Base-by-base conservation (phyloP, 2,113 vertebrate species). In the Carassius carassius region DNA sequence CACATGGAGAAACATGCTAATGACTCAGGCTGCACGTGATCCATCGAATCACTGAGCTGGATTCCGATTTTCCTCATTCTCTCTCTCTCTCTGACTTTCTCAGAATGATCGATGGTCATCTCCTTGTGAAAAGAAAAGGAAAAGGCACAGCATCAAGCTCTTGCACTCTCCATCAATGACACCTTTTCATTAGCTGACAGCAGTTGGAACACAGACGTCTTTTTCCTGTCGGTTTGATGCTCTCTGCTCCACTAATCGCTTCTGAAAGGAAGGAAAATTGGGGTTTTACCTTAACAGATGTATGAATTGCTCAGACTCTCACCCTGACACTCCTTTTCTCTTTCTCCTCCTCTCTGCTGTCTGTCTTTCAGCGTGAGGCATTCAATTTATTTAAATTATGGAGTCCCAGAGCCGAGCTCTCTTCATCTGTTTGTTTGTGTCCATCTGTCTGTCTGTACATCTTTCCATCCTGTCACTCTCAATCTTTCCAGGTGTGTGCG, bases 111-210 rank as follows among this genome's bases (percentile, higher is more conserved):
- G 92, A 94, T 94, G 92, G 92, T 94, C 79, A 81, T 81, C 62
- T 81, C 41, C 16, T n/a, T 69, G 25, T 14, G 62, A 81, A 81
- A 54, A n/a, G 79, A 81, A 69, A 81, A 12, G 63, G 44, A 54
- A 58, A 29, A 49, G 84, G 21, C 14, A 21, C 23, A 63, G 77
- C 67, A 60, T 79, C 77, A 73, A 51, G 41, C 91, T 58, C 84
- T 89, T 88, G 88, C 90, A 49, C 9, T 92, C 89, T 85, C 88
- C 89, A 90, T 93, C 93, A 92, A 94, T 92, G 91, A 91, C 92
- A 93, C 92, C 93, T 94, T 94, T 94, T 94, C 92, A 93, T 94
- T 94, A 93, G 88, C 90, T 93, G 93, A 94, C 92, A 94, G 92
- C 89, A 91, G 92, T 90, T 92, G 92, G 93, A 94, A 94, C 92